Evolutionary conservation across 1,140 invertebrate genomes (phyloP).

Genomic region (Gryon sp.): DNA sequence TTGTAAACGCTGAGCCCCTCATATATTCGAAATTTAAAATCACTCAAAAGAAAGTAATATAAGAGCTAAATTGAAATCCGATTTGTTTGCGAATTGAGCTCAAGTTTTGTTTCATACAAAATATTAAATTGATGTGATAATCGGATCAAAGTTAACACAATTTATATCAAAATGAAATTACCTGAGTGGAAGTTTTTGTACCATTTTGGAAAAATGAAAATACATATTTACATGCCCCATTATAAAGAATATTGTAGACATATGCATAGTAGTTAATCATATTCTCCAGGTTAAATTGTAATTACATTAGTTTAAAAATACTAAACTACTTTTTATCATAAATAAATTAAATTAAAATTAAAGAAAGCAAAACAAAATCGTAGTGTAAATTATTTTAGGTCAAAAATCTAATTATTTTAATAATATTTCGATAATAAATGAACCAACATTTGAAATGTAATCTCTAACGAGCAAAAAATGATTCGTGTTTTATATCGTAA

Average conservation of each 20-base stretch:
- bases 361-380: too few relatives aligned
- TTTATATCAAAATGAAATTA: slow-evolving; percentile 4
- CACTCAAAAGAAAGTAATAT: not conserved
- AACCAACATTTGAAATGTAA: too few relatives aligned
- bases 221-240: too few relatives aligned
- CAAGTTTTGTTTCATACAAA: slow-evolving; percentile 3
- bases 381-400: not conserved
- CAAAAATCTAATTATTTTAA: slow-evolving; percentile 17
- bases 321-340: too few relatives aligned
- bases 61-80: not conserved
- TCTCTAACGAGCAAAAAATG: too few relatives aligned
- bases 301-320: too few relatives aligned
- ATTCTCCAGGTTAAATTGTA: too few relatives aligned
- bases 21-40: not conserved
- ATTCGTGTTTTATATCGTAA: not conserved
- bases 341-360: not conserved
- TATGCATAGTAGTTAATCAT: too few relatives aligned
- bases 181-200: not conserved
- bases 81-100: not conserved
- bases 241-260: too few relatives aligned
- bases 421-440: not conserved
- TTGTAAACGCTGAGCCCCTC: not conserved
- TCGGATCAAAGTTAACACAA: slow-evolving; percentile 1
- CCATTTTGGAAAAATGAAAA: too few relatives aligned
- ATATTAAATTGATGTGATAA: slow-evolving; percentile 6